Percentiles rank a stretch among this genome's conserved stretches.
Evolutionary conservation across 2,113 vertebrate species (phyloP).

Genomic region (Myotis lucifugus): DNA sequence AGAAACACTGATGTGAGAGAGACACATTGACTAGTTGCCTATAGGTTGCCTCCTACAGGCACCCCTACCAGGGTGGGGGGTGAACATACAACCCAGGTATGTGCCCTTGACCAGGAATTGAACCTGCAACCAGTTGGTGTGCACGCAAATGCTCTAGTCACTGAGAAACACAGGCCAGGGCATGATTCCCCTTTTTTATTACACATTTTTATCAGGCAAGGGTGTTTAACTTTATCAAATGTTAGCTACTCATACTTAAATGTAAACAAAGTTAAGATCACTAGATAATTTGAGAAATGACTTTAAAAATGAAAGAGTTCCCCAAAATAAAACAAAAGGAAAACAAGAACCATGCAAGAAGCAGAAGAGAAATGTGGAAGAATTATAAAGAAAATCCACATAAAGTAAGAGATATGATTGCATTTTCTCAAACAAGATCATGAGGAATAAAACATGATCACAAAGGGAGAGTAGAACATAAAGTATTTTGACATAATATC

Average conservation of each 20-base stretch:
- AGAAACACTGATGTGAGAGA: too few relatives aligned
- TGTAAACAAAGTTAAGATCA: background rate
- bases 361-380: background rate
- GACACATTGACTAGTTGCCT: too few relatives aligned
- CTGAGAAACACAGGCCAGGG: too few relatives aligned
- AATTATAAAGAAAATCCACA: background rate
- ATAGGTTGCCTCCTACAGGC: too few relatives aligned
- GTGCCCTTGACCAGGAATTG: too few relatives aligned
- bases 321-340: background rate
- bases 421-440: background rate
- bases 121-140: too few relatives aligned
- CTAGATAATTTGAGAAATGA: background rate
- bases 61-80: too few relatives aligned
- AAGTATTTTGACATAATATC: background rate
- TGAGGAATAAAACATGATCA: background rate
- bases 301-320: background rate
- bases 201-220: too few relatives aligned
- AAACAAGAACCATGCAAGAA: background rate
- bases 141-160: too few relatives aligned
- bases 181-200: too few relatives aligned
- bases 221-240: background rate
- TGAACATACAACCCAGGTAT: too few relatives aligned
- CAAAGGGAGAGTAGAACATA: background rate
- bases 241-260: background rate
- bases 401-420: background rate